A percentile compares a stretch with the other conserved stretches of the same genome.
phyloP scores from a whole-genome alignment of 1,140 invertebrate species.

The Wasmannia auropunctata region DNA sequence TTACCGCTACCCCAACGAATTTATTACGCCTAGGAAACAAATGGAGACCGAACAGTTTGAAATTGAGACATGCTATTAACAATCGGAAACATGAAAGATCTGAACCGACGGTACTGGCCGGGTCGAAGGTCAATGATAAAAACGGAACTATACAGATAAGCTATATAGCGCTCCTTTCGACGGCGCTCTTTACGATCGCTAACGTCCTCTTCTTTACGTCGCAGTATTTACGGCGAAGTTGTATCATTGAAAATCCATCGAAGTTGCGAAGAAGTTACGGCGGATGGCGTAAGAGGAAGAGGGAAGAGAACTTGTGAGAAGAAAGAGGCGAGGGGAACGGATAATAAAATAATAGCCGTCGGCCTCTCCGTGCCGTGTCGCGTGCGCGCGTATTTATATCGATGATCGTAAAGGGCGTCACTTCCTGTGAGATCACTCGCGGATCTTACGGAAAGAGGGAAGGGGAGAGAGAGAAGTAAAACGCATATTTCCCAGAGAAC shows the following conservation, averaged over 20 bases:
- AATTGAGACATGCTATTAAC: constrained; percentile 28
- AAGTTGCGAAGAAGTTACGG: constrained; percentile 16
- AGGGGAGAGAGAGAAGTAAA: background rate
- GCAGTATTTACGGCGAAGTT: constrained; percentile 37
- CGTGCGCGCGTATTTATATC: constrained; percentile 70
- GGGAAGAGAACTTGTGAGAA: background rate
- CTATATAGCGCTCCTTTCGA: constrained; percentile 32
- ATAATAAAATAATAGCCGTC: constrained; percentile 38
- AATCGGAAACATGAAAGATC: constrained; percentile 35
- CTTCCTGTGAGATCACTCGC: constrained; percentile 73
- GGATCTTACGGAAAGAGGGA: constrained; percentile 22
- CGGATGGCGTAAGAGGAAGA: background rate
- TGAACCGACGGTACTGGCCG: constrained; percentile 32
- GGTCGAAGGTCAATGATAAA: constrained; percentile 65
- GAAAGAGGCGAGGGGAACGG: background rate
- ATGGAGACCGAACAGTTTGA: background rate
- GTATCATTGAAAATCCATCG: constrained; percentile 22
- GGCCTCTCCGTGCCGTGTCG: constrained; percentile 29
- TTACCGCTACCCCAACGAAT: background rate
- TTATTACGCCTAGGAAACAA: constrained; percentile 10
- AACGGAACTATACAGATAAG: constrained; percentile 62
- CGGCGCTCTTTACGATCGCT: constrained; percentile 59
- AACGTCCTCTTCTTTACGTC: constrained; percentile 52
- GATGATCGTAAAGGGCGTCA: constrained; percentile 67
- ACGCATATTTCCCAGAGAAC: background rate